Evolutionary conservation across 2,113 vertebrate species (phyloP).

Genomic region (Microcebus jonahi): DNA sequence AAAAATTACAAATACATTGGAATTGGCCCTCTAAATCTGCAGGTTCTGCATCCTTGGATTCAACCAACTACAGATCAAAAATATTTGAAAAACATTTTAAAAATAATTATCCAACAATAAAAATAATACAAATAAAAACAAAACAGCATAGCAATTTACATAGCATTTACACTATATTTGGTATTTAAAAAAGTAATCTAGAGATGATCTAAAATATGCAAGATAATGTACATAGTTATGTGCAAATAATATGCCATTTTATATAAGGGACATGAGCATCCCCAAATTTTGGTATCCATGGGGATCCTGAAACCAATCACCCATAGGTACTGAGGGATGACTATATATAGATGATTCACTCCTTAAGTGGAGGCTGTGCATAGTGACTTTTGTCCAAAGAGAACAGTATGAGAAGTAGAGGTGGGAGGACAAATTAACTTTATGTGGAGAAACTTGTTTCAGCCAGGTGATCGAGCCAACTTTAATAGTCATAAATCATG

Average conservation of each 20-base stretch:
- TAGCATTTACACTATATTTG: background rate
- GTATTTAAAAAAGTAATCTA: background rate
- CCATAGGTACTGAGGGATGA: background rate
- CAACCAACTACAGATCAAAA: background rate
- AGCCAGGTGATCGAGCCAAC: background rate
- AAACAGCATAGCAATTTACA: background rate
- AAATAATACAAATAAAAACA: background rate
- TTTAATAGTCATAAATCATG: background rate
- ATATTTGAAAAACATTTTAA: background rate
- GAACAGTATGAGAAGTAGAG: background rate
- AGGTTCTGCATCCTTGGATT: background rate
- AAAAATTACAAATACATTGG: background rate
- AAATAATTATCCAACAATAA: background rate
- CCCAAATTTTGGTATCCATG: background rate
- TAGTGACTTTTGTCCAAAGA: background rate
- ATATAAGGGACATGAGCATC: background rate
- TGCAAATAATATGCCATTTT: background rate
- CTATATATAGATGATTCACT: background rate
- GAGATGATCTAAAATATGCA: background rate
- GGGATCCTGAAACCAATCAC: background rate
- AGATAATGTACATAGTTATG: background rate
- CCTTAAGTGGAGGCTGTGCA: background rate
- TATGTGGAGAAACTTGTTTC: background rate
- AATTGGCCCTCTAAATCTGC: background rate
- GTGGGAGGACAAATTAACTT: background rate